A percentile compares a stretch with the other conserved stretches of the same genome.
Evolutionary conservation across 2,113 vertebrate genomes (phyloP).

Genomic region (Pelodiscus sinensis): DNA sequence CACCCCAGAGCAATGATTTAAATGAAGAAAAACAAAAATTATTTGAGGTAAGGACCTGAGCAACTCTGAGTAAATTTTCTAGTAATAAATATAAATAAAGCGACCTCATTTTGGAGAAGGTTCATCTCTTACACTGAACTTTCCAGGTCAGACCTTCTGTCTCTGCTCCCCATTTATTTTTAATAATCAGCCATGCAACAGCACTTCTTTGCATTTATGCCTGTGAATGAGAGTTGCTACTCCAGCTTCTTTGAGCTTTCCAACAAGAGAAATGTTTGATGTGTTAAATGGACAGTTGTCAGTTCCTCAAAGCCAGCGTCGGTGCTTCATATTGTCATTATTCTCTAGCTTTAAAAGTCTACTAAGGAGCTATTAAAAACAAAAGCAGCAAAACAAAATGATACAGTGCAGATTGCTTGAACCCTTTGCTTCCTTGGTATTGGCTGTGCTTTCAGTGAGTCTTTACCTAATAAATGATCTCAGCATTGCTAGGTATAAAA

Average conservation of each 20-base stretch:
- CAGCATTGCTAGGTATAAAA: fast-evolving
- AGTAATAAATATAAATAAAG: fast-evolving
- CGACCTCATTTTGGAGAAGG: fast-evolving
- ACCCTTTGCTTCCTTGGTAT: neutral
- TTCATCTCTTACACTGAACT: neutral
- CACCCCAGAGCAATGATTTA: too few relatives aligned
- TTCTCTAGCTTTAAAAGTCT: neutral
- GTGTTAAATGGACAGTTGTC: neutral
- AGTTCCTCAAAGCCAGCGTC: fast-evolving
- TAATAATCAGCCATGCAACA: fast-evolving
- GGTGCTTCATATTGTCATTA: neutral
- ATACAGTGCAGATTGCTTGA: neutral
- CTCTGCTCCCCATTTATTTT: neutral
- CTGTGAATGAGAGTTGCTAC: fast-evolving
- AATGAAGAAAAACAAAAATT: too few relatives aligned
- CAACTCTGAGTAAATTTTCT: too few relatives aligned
- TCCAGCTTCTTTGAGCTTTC: neutral
- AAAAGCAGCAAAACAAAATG: neutral
- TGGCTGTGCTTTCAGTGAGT: neutral
- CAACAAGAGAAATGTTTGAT: neutral
- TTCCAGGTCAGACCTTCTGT: neutral
- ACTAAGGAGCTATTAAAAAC: fast-evolving
- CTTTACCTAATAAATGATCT: neutral
- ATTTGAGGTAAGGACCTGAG: too few relatives aligned
- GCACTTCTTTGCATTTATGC: fast-evolving